Base-by-base conservation (phyloP, 37 sponge, comb jelly and placozoan species). In the Halisarca cf. caerulea region DNA sequence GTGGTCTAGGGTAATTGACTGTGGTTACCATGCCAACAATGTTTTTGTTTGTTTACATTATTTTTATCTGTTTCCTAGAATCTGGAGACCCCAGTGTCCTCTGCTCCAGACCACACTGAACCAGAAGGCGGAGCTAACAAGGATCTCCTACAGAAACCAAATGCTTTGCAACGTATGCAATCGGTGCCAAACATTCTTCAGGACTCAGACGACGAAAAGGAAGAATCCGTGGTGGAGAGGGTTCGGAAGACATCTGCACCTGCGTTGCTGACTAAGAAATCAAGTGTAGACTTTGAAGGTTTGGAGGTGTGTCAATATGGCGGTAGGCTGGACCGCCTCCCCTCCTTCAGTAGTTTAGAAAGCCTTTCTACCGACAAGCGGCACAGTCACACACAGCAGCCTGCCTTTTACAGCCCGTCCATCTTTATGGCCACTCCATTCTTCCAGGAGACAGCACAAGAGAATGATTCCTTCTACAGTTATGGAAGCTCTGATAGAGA, bases 171-270 rank as follows among this genome's bases (percentile, higher is more conserved):
- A 20, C 64, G 64, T 62, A n/a, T 30, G 15, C 64, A 62, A 7
- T 62, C 64, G 5, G 15, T 7, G 6, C 30, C 64, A 15, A 23
- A n/a, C 25, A 6, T 62, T 20, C 7, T 15, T 6, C 18, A 62
- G 64, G 30, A 62, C 6, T 20, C 64, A 5, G 15, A 20, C n/a
- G 42, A 40, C 0, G 45, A 40, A 41, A 2, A 23, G 2, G 77
- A 41, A 40, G 41, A 71, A 37, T 35, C 11, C 4, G 73, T 18
- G 20, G 23, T 8, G 9, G 68, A 66, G 68, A 71, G 41, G 73
- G 73, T 17, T 23, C 11, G 73, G 41, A 74, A 74, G 24, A 32
- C 36, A 37, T 74, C 77, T 42, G 77, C 77, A 2, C 77, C 77
- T 74, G 77, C 77, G 38, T 6, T 44, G 77, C 2, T 74, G 43